These are phyloP conservation scores for Junonia oenone DNA, from an alignment of 2,888 invertebrate genomes.

Conservation along the genomic window DNA sequence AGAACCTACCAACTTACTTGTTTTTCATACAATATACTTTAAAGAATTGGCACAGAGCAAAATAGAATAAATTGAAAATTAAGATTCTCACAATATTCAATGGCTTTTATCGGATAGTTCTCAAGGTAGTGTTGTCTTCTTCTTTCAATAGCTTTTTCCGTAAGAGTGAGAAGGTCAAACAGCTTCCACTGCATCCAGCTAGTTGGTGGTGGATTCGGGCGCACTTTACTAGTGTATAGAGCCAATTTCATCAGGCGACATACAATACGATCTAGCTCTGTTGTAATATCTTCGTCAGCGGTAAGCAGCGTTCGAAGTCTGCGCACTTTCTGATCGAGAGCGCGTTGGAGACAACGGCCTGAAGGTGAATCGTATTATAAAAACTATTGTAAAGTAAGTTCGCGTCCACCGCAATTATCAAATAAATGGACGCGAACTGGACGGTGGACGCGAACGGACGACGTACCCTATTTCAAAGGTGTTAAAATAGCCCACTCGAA, in stretches of 20 bases:
- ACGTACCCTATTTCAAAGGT: no score
- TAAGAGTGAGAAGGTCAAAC: conserved; percentile 56
- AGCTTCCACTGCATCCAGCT: conserved; percentile 65
- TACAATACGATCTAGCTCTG: conserved; percentile 56
- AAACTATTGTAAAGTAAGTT: no score
- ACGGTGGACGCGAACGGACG: no score
- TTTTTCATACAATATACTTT: no score
- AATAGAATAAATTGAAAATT: no score
- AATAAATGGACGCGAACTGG: no score
- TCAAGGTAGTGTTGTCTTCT: conserved; percentile 46
- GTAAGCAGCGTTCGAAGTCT: conserved; percentile 51
- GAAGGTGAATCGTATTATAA: neutral
- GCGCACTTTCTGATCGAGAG: conserved; percentile 57
- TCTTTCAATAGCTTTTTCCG: conserved; percentile 59
- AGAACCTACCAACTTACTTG: no score
- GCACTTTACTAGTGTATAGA: conserved; percentile 41
- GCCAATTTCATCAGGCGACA: conserved; percentile 63
- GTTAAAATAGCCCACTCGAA: no score
- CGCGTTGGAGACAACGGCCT: conserved; percentile 55
- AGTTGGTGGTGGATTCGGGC: conserved; percentile 44
- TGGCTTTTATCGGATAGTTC: conserved; percentile 40
- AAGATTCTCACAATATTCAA: conserved; percentile 42
- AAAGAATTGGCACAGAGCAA: no score
- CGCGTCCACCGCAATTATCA: no score
- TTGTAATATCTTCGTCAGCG: conserved; percentile 56